A percentile compares a stretch with the other conserved stretches of the same genome.
Evolutionary conservation across 2,113 vertebrate genomes (phyloP).

Genomic region (Pomatostomus ruficeps): DNA sequence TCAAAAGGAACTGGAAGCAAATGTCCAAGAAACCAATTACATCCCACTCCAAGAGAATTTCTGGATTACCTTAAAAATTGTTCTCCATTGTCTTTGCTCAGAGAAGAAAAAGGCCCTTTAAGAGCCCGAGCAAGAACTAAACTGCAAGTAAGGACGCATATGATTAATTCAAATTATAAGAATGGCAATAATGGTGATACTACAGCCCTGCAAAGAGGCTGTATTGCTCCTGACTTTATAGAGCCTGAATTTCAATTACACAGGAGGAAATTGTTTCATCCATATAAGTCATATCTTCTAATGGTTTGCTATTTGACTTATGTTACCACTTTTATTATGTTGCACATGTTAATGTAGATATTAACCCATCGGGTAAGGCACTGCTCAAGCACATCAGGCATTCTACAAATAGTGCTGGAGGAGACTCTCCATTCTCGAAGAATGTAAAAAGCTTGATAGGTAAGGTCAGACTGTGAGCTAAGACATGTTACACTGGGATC

Average conservation of each 20-base stretch:
- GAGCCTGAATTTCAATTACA: constrained; percentile 4
- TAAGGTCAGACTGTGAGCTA: background rate
- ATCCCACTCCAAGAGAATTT: background rate
- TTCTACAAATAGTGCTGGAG: background rate
- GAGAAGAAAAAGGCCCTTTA: background rate
- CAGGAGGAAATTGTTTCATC: background rate
- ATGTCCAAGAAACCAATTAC: background rate
- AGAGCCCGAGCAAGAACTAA: background rate
- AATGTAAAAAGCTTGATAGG: background rate
- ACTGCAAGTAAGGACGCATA: background rate
- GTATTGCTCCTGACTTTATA: background rate
- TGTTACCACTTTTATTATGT: background rate
- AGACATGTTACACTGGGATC: background rate
- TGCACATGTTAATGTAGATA: background rate
- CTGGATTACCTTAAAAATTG: background rate
- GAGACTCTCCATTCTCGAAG: background rate
- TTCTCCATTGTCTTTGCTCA: background rate
- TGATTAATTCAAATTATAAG: background rate
- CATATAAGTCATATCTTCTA: background rate
- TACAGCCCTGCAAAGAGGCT: background rate
- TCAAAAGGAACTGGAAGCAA: background rate
- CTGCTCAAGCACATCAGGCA: background rate
- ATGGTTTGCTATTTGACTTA: background rate
- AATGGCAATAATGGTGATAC: background rate
- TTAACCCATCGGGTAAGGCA: background rate